Conservation (phyloP, 2,797 vertebrate genomes). For the Rousettus madagascariensis region DNA sequence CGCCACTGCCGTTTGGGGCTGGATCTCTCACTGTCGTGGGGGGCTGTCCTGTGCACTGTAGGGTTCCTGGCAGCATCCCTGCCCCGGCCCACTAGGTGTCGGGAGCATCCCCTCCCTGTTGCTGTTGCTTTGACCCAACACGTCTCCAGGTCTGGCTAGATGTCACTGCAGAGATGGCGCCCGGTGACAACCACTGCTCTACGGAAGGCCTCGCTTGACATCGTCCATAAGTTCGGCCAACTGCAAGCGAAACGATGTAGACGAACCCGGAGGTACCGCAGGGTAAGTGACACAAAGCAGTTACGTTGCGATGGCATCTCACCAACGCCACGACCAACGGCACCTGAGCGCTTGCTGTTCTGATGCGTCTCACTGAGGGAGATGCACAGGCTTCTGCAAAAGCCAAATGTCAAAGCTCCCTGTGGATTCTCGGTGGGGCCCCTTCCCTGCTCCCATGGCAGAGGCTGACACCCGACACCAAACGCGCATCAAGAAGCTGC, state of each 20-base stretch:
- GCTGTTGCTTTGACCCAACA: neutral
- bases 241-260: neutral
- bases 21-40: neutral
- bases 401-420: neutral
- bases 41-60: too few species aligned
- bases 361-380: neutral
- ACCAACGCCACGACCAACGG: neutral
- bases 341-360: neutral
- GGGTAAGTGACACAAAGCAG: too few species aligned
- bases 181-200: neutral
- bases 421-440: neutral
- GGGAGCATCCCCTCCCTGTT: neutral
- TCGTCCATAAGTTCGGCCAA: accelerated
- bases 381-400: neutral
- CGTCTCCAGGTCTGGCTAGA: neutral
- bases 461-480: accelerated
- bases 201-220: neutral
- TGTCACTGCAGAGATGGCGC: neutral
- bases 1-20: neutral
- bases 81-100: neutral
- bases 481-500: neutral
- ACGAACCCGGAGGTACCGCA: neutral
- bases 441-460: neutral
- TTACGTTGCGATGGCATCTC: neutral
- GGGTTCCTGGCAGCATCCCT: neutral